Conservation (phyloP, 1,140 invertebrate species). For the Bilobella aurantiaca region DNA sequence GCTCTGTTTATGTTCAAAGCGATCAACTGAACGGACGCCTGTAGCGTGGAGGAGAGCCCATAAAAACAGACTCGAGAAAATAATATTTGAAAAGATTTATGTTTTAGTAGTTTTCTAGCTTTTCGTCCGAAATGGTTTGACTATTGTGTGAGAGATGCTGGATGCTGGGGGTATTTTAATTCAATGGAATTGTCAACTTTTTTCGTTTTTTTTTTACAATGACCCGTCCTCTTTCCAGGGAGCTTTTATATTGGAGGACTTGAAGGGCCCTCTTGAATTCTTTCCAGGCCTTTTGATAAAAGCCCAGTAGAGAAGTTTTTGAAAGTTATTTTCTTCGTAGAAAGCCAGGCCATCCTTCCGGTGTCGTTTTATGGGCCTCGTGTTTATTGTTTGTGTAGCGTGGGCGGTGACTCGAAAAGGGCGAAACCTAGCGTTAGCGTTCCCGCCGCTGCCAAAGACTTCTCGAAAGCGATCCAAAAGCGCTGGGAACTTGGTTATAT, state of each 20-base stretch:
- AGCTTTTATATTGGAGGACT: not conserved
- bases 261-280: not conserved
- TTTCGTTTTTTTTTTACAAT: not conserved
- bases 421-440: too few species aligned
- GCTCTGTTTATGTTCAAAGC: too few species aligned
- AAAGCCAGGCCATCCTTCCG: not conserved
- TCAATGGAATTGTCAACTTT: not conserved
- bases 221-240: not conserved
- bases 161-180: not conserved
- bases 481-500: too few species aligned
- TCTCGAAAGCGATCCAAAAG: too few species aligned
- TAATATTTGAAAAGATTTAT: not conserved
- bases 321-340: conserved; percentile 2
- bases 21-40: too few species aligned
- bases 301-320: too few species aligned
- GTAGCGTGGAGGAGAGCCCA: too few species aligned
- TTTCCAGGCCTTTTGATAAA: too few species aligned
- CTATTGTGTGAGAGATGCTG: not conserved
- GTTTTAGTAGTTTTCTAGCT: not conserved
- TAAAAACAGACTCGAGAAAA: too few species aligned
- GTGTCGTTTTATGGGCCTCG: not conserved
- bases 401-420: too few species aligned
- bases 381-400: not conserved
- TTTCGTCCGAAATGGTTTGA: not conserved
- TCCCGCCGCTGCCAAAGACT: too few species aligned